phyloP scores from a whole-genome alignment of 2,797 vertebrate species.

The Mionectes olivaceus region DNA sequence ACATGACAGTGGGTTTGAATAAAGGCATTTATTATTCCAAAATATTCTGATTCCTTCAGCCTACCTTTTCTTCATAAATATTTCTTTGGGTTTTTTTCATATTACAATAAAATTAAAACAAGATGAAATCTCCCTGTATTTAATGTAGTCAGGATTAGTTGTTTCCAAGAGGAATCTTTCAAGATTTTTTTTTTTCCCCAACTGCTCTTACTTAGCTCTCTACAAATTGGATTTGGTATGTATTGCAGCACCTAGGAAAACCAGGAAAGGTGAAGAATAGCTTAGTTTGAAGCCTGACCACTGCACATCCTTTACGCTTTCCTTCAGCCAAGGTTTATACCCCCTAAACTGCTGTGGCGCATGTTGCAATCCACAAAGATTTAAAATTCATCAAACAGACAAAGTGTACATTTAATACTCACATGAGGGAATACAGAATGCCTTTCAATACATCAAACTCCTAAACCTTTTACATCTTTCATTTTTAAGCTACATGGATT shows the following conservation, averaged over 20 bases:
- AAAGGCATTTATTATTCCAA: constrained; percentile 30
- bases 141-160: not conserved
- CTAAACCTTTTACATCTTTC: constrained; percentile 87
- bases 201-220: not conserved
- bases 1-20: constrained; percentile 22
- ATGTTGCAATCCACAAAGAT: constrained; percentile 73
- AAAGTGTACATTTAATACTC: constrained; percentile 86
- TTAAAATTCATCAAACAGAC: constrained; percentile 84
- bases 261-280: not conserved
- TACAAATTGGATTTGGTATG: not conserved
- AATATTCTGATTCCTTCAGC: constrained; percentile 14
- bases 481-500: constrained; percentile 86
- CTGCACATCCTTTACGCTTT: constrained; percentile 30
- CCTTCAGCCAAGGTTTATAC: constrained; percentile 54
- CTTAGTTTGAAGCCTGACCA: constrained; percentile 45
- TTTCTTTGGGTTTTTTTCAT: not conserved
- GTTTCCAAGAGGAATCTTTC: not conserved
- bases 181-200: not conserved
- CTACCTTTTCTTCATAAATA: not conserved
- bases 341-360: constrained; percentile 55
- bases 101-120: not conserved
- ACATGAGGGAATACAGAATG: constrained; percentile 83
- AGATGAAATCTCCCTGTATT: not conserved
- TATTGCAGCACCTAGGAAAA: not conserved
- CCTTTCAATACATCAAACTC: constrained; percentile 84